phyloP scores from a whole-genome alignment of 2,888 invertebrate genomes.

The Carpatolechia fugitivella region DNA sequence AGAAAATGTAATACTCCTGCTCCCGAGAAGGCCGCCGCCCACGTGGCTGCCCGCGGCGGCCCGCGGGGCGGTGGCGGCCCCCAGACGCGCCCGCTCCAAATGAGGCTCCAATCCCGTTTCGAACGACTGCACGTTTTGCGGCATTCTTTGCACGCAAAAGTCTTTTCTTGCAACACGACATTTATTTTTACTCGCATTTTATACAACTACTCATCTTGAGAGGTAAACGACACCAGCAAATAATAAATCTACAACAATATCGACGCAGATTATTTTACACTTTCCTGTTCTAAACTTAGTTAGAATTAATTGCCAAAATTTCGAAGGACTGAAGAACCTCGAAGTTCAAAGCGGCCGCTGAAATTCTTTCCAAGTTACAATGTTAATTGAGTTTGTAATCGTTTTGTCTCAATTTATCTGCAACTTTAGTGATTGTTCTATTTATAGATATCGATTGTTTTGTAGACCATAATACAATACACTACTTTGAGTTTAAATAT shows the following conservation, averaged over 20 bases:
- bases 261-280: conserved; percentile 25
- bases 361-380: conserved; percentile 11
- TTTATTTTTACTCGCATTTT: too few relatives aligned
- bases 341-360: conserved; percentile 18
- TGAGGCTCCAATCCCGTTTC: too few relatives aligned
- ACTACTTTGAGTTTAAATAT: neutral
- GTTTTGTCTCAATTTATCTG: conserved; percentile 5
- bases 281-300: conserved; percentile 28
- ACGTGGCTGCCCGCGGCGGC: conserved; percentile 23
- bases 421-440: neutral
- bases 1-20: conserved; percentile 40
- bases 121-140: too few relatives aligned
- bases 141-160: too few relatives aligned
- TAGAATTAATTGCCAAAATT: conserved; percentile 35
- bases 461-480: too few relatives aligned
- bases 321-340: conserved; percentile 12
- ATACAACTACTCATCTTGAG: too few relatives aligned
- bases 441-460: neutral
- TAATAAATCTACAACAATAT: neutral
- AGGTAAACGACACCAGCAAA: neutral
- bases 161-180: too few relatives aligned
- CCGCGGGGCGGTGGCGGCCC: too few relatives aligned
- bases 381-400: conserved; percentile 15
- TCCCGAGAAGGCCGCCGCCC: conserved; percentile 31
- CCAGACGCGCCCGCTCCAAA: too few relatives aligned